These are phyloP conservation scores for Patella pellucida DNA, from an alignment of 2,888 invertebrate species.

Conservation along the genomic window DNA sequence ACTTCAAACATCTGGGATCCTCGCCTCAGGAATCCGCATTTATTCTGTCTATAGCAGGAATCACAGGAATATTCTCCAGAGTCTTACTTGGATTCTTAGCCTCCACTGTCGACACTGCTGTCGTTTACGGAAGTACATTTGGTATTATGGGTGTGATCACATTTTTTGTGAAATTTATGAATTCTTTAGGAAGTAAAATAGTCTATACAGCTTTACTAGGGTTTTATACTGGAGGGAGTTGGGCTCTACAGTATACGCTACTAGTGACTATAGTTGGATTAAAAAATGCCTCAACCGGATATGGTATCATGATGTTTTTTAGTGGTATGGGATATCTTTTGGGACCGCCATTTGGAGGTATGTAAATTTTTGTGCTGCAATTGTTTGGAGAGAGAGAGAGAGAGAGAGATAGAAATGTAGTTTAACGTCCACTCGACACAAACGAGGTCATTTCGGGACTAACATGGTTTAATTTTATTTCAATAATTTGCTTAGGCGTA, in stretches of 20 bases:
- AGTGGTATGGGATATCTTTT: neutral
- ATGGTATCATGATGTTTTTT: slow-evolving; percentile 1
- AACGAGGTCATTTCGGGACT: no score
- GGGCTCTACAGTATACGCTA: neutral
- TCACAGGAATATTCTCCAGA: neutral
- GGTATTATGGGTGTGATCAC: slow-evolving; percentile 1
- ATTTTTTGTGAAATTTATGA: neutral
- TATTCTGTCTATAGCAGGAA: neutral
- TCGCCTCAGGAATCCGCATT: neutral
- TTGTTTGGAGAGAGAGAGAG: no score
- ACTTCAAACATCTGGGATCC: neutral
- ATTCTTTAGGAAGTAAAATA: neutral
- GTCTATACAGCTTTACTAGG: neutral
- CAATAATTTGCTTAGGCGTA: no score
- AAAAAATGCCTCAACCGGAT: neutral
- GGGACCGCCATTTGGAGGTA: slow-evolving; percentile 1
- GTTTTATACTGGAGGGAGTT: slow-evolving; percentile 1
- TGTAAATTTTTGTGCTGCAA: neutral
- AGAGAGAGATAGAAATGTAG: no score
- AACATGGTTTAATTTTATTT: no score
- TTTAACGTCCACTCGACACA: no score
- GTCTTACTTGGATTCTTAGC: neutral
- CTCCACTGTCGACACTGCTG: neutral
- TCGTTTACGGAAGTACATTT: neutral
- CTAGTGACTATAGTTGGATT: slow-evolving; percentile 2